A percentile compares a stretch with the other conserved stretches of the same genome.
Conservation (phyloP, 1,140 invertebrate genomes). For the Penaeus indicus region DNA sequence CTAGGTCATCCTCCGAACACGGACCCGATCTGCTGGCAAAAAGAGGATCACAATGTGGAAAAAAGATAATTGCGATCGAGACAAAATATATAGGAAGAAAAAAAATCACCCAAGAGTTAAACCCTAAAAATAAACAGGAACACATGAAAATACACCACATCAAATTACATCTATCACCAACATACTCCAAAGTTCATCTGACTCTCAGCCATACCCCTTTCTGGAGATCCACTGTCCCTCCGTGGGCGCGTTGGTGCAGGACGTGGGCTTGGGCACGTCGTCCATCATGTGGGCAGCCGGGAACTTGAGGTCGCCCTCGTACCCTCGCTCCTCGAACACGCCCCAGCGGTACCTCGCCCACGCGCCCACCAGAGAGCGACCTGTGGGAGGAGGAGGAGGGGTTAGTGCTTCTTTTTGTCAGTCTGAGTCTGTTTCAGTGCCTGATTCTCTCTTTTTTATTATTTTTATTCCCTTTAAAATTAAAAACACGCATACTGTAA, state of each 20-base stretch:
- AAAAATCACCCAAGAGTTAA: too few species aligned
- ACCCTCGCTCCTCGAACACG: conserved; percentile 80
- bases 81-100: too few species aligned
- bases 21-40: too few species aligned
- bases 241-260: conserved; percentile 36
- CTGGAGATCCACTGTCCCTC: conserved; percentile 24
- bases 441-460: neutral
- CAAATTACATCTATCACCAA: too few species aligned
- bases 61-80: too few species aligned
- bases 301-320: conserved; percentile 72
- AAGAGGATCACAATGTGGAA: too few species aligned
- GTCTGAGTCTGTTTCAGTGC: neutral
- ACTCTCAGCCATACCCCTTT: neutral
- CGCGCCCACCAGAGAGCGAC: conserved; percentile 55
- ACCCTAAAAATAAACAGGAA: too few species aligned
- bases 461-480: neutral
- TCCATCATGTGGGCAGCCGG: conserved; percentile 21
- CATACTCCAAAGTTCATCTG: neutral
- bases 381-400: conserved; percentile 23
- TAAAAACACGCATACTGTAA: neutral
- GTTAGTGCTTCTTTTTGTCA: neutral
- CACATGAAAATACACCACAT: too few species aligned
- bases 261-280: conserved; percentile 17
- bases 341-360: conserved; percentile 80
- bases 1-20: neutral